These are phyloP conservation scores for Chascanopsetta lugubris DNA, from an alignment of 2,113 vertebrate genomes.

Conservation along the genomic window DNA sequence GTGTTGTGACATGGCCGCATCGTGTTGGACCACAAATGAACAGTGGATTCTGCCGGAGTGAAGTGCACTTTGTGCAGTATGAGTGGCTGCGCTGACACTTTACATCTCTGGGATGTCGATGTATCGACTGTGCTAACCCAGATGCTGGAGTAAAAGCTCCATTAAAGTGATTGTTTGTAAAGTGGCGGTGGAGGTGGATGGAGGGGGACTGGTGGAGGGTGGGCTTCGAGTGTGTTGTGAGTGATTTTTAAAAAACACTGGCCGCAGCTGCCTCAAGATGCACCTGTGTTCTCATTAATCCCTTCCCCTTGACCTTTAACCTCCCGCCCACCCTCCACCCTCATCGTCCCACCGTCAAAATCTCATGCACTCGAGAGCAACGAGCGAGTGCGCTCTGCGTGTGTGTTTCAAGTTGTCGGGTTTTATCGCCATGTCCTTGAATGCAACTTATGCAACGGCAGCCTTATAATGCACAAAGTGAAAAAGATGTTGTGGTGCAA, in stretches of 20 bases:
- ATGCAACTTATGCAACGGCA: neutral
- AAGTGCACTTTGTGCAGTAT: slow-evolving; percentile 16
- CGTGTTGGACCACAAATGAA: neutral
- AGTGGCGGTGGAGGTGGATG: slow-evolving; percentile 59
- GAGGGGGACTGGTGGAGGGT: slow-evolving; percentile 58
- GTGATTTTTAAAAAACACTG: slow-evolving; percentile 57
- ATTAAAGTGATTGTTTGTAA: slow-evolving; percentile 76
- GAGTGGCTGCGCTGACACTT: slow-evolving; percentile 56
- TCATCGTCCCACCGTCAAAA: slow-evolving; percentile 9
- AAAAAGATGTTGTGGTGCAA: slow-evolving; percentile 1
- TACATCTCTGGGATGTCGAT: slow-evolving; percentile 56
- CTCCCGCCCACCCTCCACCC: slow-evolving; percentile 31
- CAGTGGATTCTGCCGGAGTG: slow-evolving; percentile 20
- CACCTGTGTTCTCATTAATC: slow-evolving; percentile 57
- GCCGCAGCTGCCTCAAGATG: slow-evolving; percentile 28
- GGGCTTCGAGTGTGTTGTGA: slow-evolving; percentile 37
- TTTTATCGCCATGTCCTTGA: slow-evolving; percentile 8
- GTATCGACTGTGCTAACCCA: slow-evolving; percentile 72
- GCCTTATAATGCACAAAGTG: neutral
- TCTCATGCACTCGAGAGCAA: slow-evolving; percentile 24
- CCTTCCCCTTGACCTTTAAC: slow-evolving; percentile 53
- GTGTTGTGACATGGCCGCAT: neutral
- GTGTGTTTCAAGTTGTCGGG: slow-evolving; percentile 5
- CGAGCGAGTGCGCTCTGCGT: neutral
- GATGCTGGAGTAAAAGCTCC: slow-evolving; percentile 66